Conservation (phyloP, 2,888 invertebrate species). For the Abrostola triplasia region DNA sequence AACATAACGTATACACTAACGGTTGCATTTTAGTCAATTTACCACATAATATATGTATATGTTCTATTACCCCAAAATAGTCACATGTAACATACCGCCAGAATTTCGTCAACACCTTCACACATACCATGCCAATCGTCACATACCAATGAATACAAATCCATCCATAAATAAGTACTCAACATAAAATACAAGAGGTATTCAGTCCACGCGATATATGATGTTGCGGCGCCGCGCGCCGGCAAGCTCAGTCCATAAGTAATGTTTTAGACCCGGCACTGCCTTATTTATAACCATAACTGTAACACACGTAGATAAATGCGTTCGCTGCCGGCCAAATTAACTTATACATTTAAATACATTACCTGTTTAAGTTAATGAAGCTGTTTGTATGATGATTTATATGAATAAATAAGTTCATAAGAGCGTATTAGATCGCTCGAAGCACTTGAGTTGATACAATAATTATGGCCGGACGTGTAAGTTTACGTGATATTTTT, state of each 20-base stretch:
- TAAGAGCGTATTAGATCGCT: constrained; percentile 49
- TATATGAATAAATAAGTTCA: constrained; percentile 54
- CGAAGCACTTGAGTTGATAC: constrained; percentile 37
- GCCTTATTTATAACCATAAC: constrained; percentile 81
- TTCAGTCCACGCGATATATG: constrained; percentile 57
- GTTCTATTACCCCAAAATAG: too few relatives aligned
- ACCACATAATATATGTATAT: too few relatives aligned
- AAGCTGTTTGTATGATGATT: constrained; percentile 62
- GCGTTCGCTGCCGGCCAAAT: constrained; percentile 66
- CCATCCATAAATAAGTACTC: constrained; percentile 58
- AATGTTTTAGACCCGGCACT: constrained; percentile 69
- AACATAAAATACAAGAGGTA: constrained; percentile 55
- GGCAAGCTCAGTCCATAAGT: constrained; percentile 68
- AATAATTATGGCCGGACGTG: constrained; percentile 49
- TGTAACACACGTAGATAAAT: constrained; percentile 80
- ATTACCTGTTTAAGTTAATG: constrained; percentile 59
- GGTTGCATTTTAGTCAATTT: too few relatives aligned
- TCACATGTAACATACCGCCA: not conserved
- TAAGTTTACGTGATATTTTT: constrained; percentile 21
- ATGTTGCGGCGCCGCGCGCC: constrained; percentile 62
- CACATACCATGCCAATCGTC: constrained; percentile 27
- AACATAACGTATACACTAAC: too few relatives aligned
- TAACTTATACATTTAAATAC: constrained; percentile 61
- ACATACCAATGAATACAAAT: constrained; percentile 61
- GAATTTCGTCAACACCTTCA: constrained; percentile 5